These are phyloP conservation scores for Megatriorchis doriae DNA, from an alignment of 2,113 vertebrate genomes.

Conservation along the genomic window DNA sequence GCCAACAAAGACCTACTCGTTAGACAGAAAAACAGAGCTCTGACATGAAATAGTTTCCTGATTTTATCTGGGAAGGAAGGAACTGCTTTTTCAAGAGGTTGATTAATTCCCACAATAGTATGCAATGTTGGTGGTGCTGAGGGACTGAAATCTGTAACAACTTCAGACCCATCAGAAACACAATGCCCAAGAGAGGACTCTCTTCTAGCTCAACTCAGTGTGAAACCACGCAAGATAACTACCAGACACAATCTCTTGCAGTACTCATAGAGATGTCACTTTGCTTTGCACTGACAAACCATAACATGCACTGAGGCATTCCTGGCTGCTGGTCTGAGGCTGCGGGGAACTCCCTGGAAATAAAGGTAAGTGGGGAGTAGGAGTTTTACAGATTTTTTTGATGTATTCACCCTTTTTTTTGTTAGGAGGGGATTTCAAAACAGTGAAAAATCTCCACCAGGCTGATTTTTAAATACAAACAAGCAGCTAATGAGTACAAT, in stretches of 20 bases:
- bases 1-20: background rate
- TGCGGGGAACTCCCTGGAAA: background rate
- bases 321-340: background rate
- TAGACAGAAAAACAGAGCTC: constrained; percentile 9
- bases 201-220: background rate
- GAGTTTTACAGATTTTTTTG: background rate
- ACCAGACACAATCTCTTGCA: background rate
- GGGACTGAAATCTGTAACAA: background rate
- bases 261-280: background rate
- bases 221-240: background rate
- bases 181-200: background rate
- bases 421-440: background rate
- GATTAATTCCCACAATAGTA: background rate
- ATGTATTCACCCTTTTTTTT: rapidly evolving
- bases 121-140: background rate
- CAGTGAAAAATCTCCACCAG: background rate
- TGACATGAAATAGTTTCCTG: background rate
- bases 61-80: background rate
- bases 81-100: background rate
- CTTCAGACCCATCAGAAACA: background rate
- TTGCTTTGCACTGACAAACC: background rate
- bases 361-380: background rate
- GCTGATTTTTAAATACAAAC: background rate
- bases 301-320: background rate
- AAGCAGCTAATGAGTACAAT: background rate